Evolutionary conservation across 2,888 invertebrate species (phyloP).

Genomic region (Panzeria rudis): DNA sequence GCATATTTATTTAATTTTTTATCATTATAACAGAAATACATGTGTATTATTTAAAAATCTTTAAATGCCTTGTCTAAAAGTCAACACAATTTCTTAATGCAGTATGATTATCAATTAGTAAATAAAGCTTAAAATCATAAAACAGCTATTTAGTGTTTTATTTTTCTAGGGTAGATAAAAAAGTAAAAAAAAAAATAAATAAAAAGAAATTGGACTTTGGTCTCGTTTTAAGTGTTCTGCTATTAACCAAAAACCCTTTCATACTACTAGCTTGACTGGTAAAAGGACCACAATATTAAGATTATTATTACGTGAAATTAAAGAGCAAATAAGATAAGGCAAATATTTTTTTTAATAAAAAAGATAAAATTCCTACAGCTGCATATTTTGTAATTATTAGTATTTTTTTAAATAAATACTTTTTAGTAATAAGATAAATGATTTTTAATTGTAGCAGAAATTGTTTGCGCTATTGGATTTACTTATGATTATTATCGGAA

Average conservation of each 20-base stretch:
- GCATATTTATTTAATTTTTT: constrained; percentile 12
- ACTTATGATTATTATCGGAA: too few relatives aligned
- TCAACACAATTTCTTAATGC: constrained; percentile 13
- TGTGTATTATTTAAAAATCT: background rate
- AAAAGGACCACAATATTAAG: constrained; percentile 2
- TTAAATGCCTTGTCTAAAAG: background rate
- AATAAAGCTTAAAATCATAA: constrained; percentile 28
- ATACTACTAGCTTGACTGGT: background rate
- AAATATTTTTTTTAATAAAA: constrained; percentile 3
- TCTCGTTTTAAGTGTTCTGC: background rate
- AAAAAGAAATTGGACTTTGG: background rate
- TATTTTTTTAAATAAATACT: too few relatives aligned
- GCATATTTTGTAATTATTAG: too few relatives aligned
- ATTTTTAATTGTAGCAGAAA: too few relatives aligned
- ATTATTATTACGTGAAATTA: background rate
- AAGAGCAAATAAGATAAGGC: background rate
- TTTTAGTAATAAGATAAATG: too few relatives aligned
- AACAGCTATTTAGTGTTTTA: background rate
- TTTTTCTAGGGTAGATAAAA: background rate
- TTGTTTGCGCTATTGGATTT: too few relatives aligned
- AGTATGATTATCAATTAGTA: constrained; percentile 23
- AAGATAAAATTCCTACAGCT: background rate
- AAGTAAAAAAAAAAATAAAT: background rate
- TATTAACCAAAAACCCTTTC: too few relatives aligned
- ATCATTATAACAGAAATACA: background rate